Base-by-base conservation (phyloP, 2,113 vertebrate species). In the Corythaixoides concolor region DNA sequence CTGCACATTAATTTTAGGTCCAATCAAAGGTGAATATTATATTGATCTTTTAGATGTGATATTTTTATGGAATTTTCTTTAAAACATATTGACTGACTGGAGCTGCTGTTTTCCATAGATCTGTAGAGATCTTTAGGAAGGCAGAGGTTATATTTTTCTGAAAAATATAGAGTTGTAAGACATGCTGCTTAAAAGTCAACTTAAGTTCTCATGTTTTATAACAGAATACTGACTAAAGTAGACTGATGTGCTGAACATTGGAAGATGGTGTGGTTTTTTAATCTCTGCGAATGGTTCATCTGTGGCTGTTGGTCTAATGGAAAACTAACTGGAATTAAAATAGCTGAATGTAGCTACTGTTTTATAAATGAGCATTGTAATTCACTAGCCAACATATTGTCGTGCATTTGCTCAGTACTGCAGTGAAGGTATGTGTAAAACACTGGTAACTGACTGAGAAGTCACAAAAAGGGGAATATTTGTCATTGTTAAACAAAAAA, bases 241-340 rank as follows among this genome's bases (percentile, higher is more conserved):
- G 47, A 67, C 53, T 96, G 88, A 89, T 76, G 62, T 88, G 82
- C 67, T 94, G 77, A 95, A 91, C 70, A 91, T 93, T 79, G 89
- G 68, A 89, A 85, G 79, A 69, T 62, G 69, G 81, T 83, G 67
- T 33, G 47, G 8, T 8, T 64, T 83, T 85, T 90, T 73, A 64
- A 90, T 91, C 69, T 96, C 91, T 96, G 85, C 45, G 73, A 50
- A 21, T 24, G 93, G 90, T 91, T 95, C 72, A 32, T 86, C 41
- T 96, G 39, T 91, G 88, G 90, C 94, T 97, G 85, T 97, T 95
- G 87, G 73, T 64, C 58, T 88, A 94, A 70, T 56, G 82, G 77
- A 75, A 96, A 96, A 96, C 73, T 97, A 98, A 98, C 97, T 98
- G 97, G 98, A 98, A 97, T 93, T 98, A 87, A 95, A 96, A 94